Evolutionary conservation across 2,888 invertebrate genomes (phyloP).

Genomic region (Allolobophora icterica): DNA sequence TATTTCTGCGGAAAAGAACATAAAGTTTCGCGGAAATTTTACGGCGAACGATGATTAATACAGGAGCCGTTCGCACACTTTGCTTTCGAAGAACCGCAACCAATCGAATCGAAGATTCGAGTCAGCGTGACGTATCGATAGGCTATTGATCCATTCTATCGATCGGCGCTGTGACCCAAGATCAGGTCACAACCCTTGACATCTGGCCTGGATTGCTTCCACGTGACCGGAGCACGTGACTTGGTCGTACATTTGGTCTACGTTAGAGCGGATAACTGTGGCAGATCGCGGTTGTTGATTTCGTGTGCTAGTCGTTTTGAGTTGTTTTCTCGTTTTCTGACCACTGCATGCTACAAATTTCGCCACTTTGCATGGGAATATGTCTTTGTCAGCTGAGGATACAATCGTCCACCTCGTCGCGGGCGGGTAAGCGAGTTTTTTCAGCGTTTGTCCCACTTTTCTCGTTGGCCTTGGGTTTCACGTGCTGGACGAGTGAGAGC

Average conservation of each 20-base stretch:
- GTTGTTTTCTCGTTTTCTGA: neutral
- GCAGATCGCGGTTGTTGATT: no score
- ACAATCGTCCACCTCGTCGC: constrained; percentile 10
- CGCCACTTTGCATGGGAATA: neutral
- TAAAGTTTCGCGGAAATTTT: neutral
- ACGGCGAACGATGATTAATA: neutral
- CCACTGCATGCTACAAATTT: neutral
- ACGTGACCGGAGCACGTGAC: neutral
- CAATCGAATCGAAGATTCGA: neutral
- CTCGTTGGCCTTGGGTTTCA: constrained; percentile 5
- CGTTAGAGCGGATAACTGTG: no score
- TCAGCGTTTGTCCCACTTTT: neutral
- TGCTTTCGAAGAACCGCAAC: neutral
- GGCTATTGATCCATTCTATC: neutral
- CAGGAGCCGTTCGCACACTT: neutral
- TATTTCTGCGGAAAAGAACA: no score
- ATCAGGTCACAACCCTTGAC: neutral
- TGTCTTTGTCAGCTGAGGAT: constrained; percentile 20
- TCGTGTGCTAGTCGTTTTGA: neutral
- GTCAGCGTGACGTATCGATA: neutral
- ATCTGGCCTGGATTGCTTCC: neutral
- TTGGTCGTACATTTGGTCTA: neutral
- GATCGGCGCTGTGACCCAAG: neutral
- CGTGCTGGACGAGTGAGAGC: neutral
- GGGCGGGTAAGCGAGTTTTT: constrained; percentile 7